A percentile compares a stretch with the other conserved stretches of the same genome.
These are phyloP conservation scores for Daptonema setosum DNA, from an alignment of 2,888 invertebrate genomes.

Conservation along the genomic window DNA sequence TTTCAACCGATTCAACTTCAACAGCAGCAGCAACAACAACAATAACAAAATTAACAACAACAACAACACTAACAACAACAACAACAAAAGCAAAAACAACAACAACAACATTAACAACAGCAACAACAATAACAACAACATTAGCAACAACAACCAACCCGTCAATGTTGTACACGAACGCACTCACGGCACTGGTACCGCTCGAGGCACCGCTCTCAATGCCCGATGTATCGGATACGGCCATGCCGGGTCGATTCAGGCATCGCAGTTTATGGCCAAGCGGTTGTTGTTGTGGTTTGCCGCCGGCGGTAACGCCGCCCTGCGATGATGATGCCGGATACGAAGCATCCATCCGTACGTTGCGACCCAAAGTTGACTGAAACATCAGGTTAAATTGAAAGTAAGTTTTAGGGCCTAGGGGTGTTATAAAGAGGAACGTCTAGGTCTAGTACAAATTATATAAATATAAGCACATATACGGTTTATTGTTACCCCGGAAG, in stretches of 20 bases:
- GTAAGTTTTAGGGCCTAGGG: too few species aligned
- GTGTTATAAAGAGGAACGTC: too few species aligned
- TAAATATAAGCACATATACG: too few species aligned
- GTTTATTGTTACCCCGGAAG: too few species aligned
- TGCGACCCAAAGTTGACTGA: background rate
- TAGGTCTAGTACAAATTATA: too few species aligned
- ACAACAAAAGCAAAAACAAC: too few species aligned
- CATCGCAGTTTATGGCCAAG: background rate
- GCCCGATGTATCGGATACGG: slow-evolving; percentile 1
- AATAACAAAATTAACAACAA: too few species aligned
- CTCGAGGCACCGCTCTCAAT: background rate
- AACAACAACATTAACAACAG: too few species aligned
- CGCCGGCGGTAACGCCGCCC: background rate
- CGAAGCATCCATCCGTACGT: background rate
- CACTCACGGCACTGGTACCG: background rate
- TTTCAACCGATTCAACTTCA: too few species aligned
- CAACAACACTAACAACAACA: too few species aligned
- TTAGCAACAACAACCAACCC: background rate
- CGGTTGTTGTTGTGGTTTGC: background rate
- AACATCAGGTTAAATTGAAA: too few species aligned
- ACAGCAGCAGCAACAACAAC: too few species aligned
- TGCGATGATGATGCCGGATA: background rate
- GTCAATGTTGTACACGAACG: background rate
- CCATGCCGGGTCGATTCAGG: background rate
- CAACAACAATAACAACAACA: background rate